phyloP scores from a whole-genome alignment of 1,140 invertebrate species.

The Scaptomyza pallida region DNA sequence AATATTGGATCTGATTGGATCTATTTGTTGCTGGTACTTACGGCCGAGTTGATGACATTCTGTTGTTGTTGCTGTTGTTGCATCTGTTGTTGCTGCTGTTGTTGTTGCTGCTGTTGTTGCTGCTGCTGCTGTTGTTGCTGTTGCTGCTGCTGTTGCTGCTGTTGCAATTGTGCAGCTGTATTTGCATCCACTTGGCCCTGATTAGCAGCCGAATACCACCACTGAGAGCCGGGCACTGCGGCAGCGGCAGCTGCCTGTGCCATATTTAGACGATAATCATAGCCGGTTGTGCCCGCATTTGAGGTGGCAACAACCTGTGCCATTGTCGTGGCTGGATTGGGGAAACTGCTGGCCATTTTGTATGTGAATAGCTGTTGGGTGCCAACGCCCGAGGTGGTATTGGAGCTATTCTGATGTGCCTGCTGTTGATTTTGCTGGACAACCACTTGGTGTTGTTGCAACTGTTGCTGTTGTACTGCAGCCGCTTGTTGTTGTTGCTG shows the following conservation, averaged over 20 bases:
- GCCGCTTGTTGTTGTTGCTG: constrained; percentile 84
- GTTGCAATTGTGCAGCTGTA: constrained; percentile 84
- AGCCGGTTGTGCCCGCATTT: constrained; percentile 84
- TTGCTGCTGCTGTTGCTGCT: constrained; percentile 84
- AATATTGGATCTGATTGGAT: background rate
- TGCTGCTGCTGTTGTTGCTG: constrained; percentile 85
- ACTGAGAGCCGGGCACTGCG: constrained; percentile 87
- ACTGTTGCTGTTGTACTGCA: constrained; percentile 85
- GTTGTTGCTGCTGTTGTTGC: constrained; percentile 83
- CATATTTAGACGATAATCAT: constrained; percentile 87
- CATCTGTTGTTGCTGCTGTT: constrained; percentile 81
- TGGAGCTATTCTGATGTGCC: constrained; percentile 85
- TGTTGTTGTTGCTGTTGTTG: constrained; percentile 84
- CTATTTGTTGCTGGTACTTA: constrained; percentile 44
- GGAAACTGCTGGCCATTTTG: constrained; percentile 92
- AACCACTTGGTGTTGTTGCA: constrained; percentile 85
- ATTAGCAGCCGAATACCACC: constrained; percentile 88
- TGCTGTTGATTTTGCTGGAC: constrained; percentile 85
- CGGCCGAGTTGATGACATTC: constrained; percentile 73
- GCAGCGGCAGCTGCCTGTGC: constrained; percentile 84
- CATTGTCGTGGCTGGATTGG: constrained; percentile 87
- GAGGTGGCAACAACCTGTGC: constrained; percentile 85
- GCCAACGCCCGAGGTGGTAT: constrained; percentile 86
- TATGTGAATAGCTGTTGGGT: constrained; percentile 92
- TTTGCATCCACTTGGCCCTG: constrained; percentile 82